Percentiles rank a stretch among this genome's conserved stretches.
phyloP scores from a whole-genome alignment of 1,140 invertebrate species.

The Phortica variegata region DNA sequence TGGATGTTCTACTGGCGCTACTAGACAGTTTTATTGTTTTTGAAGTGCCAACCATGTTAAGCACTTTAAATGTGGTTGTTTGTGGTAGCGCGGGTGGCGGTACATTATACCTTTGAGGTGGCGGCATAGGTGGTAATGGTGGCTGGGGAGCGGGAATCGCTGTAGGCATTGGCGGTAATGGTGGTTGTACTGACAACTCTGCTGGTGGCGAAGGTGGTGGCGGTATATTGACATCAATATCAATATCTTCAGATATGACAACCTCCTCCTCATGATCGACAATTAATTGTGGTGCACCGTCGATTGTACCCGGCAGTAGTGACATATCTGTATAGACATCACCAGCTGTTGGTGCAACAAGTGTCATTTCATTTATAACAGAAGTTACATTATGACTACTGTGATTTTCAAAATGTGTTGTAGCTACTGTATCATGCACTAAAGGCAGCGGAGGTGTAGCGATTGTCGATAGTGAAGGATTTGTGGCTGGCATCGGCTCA shows the following conservation, averaged over 20 bases:
- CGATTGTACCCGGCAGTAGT: too few species aligned
- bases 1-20: slow-evolving; percentile 40
- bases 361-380: too few species aligned
- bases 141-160: slow-evolving; percentile 2
- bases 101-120: slow-evolving; percentile 8
- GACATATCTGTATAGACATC: too few species aligned
- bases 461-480: slow-evolving; percentile 15
- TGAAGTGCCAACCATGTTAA: too few species aligned
- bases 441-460: slow-evolving; percentile 3
- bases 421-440: background rate
- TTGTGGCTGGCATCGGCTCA: slow-evolving; percentile 20
- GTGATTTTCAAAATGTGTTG: background rate
- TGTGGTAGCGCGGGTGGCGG: slow-evolving; percentile 38
- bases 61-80: background rate
- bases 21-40: slow-evolving; percentile 42
- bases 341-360: too few species aligned
- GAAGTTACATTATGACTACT: slow-evolving; percentile 2
- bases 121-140: slow-evolving; percentile 34
- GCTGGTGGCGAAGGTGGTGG: background rate
- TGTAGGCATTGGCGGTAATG: background rate
- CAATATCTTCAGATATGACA: slow-evolving; percentile 9
- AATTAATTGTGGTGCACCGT: slow-evolving; percentile 39
- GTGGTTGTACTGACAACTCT: background rate
- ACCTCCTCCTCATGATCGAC: slow-evolving; percentile 53
- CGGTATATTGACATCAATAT: slow-evolving; percentile 13